These are phyloP conservation scores for Apostichopus parvimensis DNA, from an alignment of 35 echinoderm and acorn worm species.

Conservation along the genomic window DNA sequence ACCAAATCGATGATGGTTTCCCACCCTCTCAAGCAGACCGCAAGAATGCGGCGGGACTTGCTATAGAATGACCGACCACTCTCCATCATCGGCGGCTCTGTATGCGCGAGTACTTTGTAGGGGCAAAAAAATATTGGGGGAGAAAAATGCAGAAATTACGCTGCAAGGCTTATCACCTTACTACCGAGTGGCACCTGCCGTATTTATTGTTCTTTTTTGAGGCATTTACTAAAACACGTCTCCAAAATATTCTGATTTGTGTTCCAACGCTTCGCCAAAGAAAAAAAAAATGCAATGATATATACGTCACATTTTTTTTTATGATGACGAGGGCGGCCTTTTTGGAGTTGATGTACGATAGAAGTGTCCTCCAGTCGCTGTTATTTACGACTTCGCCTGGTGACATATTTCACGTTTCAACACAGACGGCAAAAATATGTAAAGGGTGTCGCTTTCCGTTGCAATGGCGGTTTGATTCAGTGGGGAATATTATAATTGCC, in stretches of 20 bases:
- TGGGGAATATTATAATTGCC: constrained; percentile 17
- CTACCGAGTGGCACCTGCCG: background rate
- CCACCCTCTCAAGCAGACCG: background rate
- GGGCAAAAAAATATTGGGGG: background rate
- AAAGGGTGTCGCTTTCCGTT: background rate
- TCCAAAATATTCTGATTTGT: constrained; percentile 2
- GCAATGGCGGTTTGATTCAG: background rate
- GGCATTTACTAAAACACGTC: constrained; percentile 34
- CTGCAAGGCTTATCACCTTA: constrained; percentile 19
- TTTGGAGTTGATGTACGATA: constrained; percentile 33
- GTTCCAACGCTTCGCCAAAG: background rate
- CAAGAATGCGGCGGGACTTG: background rate
- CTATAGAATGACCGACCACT: background rate
- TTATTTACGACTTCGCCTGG: constrained; percentile 41
- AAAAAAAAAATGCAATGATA: background rate
- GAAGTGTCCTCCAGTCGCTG: background rate
- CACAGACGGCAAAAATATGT: background rate
- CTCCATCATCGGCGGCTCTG: background rate
- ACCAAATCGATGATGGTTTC: background rate
- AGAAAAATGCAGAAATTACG: background rate
- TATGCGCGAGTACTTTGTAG: background rate
- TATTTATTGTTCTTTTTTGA: constrained; percentile 33
- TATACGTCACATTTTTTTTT: constrained; percentile 3
- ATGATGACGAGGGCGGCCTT: constrained; percentile 27
- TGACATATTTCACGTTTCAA: constrained; percentile 52